phyloP scores from a whole-genome alignment of 2,113 vertebrate species.

The Morone saxatilis region DNA sequence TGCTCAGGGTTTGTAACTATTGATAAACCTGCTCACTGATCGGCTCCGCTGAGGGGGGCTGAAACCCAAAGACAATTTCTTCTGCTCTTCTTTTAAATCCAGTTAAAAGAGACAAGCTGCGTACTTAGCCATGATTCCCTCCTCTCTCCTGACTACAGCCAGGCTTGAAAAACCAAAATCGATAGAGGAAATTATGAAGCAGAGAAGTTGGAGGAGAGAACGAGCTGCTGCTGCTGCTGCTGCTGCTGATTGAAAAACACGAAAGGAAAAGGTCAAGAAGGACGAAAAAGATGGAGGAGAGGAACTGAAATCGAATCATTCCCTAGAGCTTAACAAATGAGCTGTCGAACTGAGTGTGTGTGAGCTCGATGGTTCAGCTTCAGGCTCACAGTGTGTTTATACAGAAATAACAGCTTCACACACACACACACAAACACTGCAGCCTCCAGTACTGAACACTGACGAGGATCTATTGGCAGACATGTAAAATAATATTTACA shows the following conservation, averaged over 20 bases:
- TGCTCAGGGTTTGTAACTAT: slow-evolving; percentile 4
- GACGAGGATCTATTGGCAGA: no score
- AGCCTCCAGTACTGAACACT: no score
- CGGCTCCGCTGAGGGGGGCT: neutral
- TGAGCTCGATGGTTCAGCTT: slow-evolving; percentile 21
- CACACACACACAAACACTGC: neutral
- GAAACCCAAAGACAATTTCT: neutral
- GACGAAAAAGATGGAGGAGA: slow-evolving; percentile 28
- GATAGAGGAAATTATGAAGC: slow-evolving; percentile 54
- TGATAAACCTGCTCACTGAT: neutral
- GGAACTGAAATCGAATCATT: slow-evolving; percentile 50
- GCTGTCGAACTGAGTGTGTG: slow-evolving; percentile 21
- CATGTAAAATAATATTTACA: no score
- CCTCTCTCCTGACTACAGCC: neutral
- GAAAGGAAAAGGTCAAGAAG: slow-evolving; percentile 49
- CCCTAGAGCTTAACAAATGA: slow-evolving; percentile 48
- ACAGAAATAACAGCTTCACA: slow-evolving; percentile 37
- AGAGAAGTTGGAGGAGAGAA: slow-evolving; percentile 13
- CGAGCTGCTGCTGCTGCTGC: slow-evolving; percentile 5
- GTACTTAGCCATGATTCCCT: slow-evolving; percentile 1
- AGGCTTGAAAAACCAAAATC: slow-evolving; percentile 19
- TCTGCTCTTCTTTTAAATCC: neutral
- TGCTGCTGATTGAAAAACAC: slow-evolving; percentile 42
- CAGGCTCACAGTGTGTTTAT: slow-evolving; percentile 51
- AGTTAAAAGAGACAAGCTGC: neutral